Percentiles rank a stretch among this genome's conserved stretches.
Conservation (phyloP, 2,797 vertebrate species). For the Sternotherus odoratus region DNA sequence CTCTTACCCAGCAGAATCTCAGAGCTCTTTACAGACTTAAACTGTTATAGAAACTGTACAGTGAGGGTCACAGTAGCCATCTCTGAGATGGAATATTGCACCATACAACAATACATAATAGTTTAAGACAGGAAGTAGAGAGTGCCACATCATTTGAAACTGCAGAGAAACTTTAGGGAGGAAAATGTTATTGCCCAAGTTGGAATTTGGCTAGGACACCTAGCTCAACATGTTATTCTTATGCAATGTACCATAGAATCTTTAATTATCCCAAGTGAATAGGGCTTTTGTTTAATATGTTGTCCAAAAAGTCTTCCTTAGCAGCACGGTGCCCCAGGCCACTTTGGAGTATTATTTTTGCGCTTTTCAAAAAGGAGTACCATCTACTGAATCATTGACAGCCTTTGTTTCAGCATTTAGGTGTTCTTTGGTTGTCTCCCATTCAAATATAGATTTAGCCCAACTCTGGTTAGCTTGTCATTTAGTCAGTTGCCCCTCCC, state of each 20-base stretch:
- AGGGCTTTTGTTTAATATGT: not conserved
- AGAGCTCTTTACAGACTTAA: not conserved
- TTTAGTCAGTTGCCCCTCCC: not conserved
- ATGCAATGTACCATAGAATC: not conserved
- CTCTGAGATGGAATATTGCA: too few species aligned
- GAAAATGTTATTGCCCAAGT: not conserved
- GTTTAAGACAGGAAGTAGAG: not conserved
- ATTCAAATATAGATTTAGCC: not conserved
- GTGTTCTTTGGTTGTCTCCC: not conserved
- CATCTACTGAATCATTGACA: not conserved
- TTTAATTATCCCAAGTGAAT: not conserved
- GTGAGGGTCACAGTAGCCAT: too few species aligned
- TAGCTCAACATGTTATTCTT: not conserved
- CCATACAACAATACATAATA: fast-evolving
- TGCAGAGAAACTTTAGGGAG: not conserved
- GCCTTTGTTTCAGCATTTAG: not conserved
- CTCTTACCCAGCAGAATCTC: not conserved
- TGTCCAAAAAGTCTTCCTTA: not conserved
- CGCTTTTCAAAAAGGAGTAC: not conserved
- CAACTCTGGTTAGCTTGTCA: not conserved
- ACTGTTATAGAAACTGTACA: not conserved
- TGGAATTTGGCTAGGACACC: not conserved
- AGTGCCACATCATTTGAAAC: not conserved
- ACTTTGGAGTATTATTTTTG: not conserved
- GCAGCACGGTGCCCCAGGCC: not conserved